Base-by-base conservation (phyloP, 2,888 invertebrate genomes). In the Cephonodes hylas region DNA sequence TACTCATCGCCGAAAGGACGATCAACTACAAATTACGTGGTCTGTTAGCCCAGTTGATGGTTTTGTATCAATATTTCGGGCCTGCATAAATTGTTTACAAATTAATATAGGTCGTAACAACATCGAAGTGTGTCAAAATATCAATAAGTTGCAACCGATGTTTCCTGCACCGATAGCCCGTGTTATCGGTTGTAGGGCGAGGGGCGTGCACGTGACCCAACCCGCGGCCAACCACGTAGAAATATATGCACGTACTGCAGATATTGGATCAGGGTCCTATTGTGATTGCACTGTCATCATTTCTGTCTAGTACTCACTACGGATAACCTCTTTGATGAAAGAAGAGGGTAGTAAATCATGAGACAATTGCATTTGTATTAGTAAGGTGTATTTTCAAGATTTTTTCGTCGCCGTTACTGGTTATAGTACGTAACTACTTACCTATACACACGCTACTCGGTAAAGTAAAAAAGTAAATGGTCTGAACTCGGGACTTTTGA, bases 151-250 rank as follows among this genome's bases (percentile, higher is more conserved):
- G 25, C 48, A 25, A 42, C 25, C 42, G 42, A 44, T 44, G 18
- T 44, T 58, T 62, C 58, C 62, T 62, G 42, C 48, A 46, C 10
- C 23, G 62, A 62, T 62, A 62, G 38, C 62, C 62, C 45, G 22
- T 23, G 38, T 23, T 53, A 53, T 53, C 48, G 27, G 53, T 3
- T 1, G 27, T 10, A 53, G 53, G 53, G 53, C 18, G 53, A 6
- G 27, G 48, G 25, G 22, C 48, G 48, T 3, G 31, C 53, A 20
- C 53, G 53, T 53, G 53, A 53, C 53, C 27, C 45, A 27, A 10
- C 4, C 4, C 15, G 53, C 53, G 27, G 31, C 27, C 18, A 18
- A 31, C 10, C 31, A 27, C 25, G 25, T 4, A 18, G 8, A 8
- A 8, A 45, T 23, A 23, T 45, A 45, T 0, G 15, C 13, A 42